Conservation (phyloP, 2,113 vertebrate genomes). For the Carlito syrichta region DNA sequence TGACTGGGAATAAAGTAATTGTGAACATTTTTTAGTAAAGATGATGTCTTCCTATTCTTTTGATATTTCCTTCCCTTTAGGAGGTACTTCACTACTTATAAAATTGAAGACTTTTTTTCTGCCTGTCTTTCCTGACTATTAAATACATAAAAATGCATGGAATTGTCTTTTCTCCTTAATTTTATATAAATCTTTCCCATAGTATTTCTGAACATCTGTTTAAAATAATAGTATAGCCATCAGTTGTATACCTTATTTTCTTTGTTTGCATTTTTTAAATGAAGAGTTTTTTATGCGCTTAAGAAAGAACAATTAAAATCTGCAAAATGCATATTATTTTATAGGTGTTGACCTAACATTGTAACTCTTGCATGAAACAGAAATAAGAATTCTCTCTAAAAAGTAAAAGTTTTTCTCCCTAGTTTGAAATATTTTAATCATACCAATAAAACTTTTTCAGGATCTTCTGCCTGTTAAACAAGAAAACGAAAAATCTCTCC, state of each 20-base stretch:
- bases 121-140: not conserved
- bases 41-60: not conserved
- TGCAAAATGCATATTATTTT: not conserved
- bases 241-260: not conserved
- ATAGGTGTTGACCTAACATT: not conserved
- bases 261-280: slow-evolving; percentile 37
- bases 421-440: slow-evolving; percentile 51
- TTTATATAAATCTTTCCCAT: not conserved
- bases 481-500: slow-evolving; percentile 75
- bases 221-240: not conserved
- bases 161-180: slow-evolving; percentile 37
- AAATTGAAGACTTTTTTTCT: not conserved
- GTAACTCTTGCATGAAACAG: not conserved
- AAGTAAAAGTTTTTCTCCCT: not conserved
- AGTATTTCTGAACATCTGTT: slow-evolving; percentile 2
- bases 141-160: slow-evolving; percentile 7
- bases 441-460: slow-evolving; percentile 73
- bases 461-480: slow-evolving; percentile 76
- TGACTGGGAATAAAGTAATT: slow-evolving; percentile 26
- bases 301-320: not conserved
- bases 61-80: not conserved
- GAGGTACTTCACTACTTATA: slow-evolving; percentile 2
- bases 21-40: slow-evolving; percentile 27
- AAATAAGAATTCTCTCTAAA: not conserved
- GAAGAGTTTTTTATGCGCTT: slow-evolving; percentile 1